A percentile compares a stretch with the other conserved stretches of the same genome.
Conservation (phyloP, 2,888 invertebrate genomes). For the Nephrotoma appendiculata region DNA sequence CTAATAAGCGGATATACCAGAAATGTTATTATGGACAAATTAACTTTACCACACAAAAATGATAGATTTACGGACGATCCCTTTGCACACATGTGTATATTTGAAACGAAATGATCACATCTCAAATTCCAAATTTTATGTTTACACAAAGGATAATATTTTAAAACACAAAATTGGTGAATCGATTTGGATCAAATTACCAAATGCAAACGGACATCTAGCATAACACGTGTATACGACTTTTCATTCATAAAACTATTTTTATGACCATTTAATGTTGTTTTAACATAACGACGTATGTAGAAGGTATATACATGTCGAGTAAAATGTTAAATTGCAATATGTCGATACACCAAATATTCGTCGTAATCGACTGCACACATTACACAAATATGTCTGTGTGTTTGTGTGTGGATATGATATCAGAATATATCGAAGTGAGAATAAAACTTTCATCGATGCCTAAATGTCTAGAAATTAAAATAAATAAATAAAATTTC, state of each 20-base stretch:
- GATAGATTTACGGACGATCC: background rate
- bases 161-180: background rate
- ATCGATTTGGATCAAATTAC: background rate
- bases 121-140: background rate
- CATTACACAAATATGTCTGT: background rate
- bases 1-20: background rate
- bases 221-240: background rate
- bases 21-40: background rate
- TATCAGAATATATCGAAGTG: background rate
- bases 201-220: background rate
- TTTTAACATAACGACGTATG: background rate
- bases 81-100: background rate
- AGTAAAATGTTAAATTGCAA: background rate
- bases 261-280: background rate
- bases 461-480: background rate
- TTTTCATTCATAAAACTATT: background rate
- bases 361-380: too few relatives aligned
- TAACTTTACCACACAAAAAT: background rate
- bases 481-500: background rate
- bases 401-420: background rate
- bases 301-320: too few relatives aligned
- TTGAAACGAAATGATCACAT: background rate
- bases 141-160: background rate
- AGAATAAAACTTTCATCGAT: background rate
- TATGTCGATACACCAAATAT: background rate